Percentiles rank a stretch among this genome's conserved stretches.
Conservation (phyloP, 2,797 vertebrate species). For the Pantherophis alleghaniensis region DNA sequence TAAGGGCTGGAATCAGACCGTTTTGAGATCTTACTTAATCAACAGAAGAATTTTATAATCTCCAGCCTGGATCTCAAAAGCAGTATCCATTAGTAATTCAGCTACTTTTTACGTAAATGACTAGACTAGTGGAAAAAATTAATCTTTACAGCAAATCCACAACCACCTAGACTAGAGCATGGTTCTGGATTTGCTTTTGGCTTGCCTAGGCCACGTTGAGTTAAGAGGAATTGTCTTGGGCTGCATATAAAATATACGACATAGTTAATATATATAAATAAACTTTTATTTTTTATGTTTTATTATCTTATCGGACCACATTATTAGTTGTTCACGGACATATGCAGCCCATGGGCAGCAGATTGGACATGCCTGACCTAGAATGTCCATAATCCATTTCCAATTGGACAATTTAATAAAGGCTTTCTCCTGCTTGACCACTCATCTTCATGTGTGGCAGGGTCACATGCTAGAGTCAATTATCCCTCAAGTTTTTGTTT, state of each 20-base stretch:
- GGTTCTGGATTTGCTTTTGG: not conserved
- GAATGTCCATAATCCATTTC: constrained; percentile 13
- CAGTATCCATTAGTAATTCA: constrained; percentile 29
- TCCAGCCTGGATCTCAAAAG: constrained; percentile 36
- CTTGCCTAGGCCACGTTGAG: not conserved
- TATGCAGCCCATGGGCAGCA: not conserved
- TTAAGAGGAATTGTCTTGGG: not conserved
- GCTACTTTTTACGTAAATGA: not conserved
- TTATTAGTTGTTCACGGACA: not conserved
- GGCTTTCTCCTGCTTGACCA: not conserved
- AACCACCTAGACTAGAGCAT: not conserved
- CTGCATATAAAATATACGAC: not conserved
- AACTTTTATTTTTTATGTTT: too few relatives aligned
- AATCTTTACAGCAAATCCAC: constrained; percentile 45
- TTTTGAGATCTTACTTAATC: constrained; percentile 23
- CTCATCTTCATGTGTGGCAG: not conserved
- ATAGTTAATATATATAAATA: too few relatives aligned
- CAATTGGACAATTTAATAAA: constrained; percentile 24
- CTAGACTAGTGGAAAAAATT: constrained; percentile 41
- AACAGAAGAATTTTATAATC: constrained; percentile 35
- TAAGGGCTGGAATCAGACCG: constrained; percentile 34
- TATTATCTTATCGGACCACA: too few relatives aligned
- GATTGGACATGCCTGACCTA: not conserved
- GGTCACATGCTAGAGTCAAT: not conserved
- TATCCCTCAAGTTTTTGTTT: not conserved